Conservation (phyloP, 2,888 invertebrate genomes). For the Altica lythri region DNA sequence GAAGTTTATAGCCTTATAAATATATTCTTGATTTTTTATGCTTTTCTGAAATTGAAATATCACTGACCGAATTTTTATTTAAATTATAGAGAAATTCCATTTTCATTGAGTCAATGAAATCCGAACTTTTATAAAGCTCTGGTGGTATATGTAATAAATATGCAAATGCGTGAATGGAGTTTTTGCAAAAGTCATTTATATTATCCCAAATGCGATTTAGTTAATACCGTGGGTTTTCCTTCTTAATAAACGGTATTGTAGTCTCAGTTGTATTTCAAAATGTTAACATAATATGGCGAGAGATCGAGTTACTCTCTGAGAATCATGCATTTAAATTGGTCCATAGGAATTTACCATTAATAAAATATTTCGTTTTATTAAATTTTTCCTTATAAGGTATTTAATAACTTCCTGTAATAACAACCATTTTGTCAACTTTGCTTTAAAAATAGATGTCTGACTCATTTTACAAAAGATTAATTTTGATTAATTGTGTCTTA, state of each 20-base stretch:
- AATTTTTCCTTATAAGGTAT: no score
- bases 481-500: no score
- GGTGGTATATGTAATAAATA: conserved; percentile 27
- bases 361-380: no score
- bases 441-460: no score
- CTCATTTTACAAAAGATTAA: no score
- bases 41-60: conserved; percentile 17
- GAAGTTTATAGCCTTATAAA: no score
- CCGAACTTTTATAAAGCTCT: conserved; percentile 25
- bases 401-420: no score
- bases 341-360: no score
- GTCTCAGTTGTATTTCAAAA: conserved; percentile 15
- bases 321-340: no score
- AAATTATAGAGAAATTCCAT: conserved; percentile 22
- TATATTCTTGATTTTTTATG: conserved; percentile 7
- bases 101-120: conserved; percentile 24
- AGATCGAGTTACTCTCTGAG: no score
- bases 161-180: conserved; percentile 27
- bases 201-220: conserved; percentile 26
- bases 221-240: conserved; percentile 25
- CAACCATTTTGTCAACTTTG: no score
- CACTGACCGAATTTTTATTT: conserved; percentile 18
- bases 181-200: conserved; percentile 27
- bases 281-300: neutral
- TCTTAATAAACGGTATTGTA: conserved; percentile 22